Base-by-base conservation (phyloP, 2,888 invertebrate genomes). In the Sarcophaga subvicina region DNA sequence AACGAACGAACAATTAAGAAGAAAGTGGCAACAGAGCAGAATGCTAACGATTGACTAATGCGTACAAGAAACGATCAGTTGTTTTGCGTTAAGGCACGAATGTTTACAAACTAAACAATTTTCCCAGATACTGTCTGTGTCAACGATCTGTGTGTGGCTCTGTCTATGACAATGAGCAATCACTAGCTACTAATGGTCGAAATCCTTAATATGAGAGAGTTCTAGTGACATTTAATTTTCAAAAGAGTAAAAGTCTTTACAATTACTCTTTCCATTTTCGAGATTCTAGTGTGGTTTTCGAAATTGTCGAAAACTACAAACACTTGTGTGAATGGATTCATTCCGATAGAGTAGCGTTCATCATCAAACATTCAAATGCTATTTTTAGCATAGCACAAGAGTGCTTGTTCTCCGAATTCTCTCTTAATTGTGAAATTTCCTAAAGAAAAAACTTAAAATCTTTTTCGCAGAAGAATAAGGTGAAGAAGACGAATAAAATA, bases 321-420 rank as follows among this genome's bases (percentile, higher is more conserved):
- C 92, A 91, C 91, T 91, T 91, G 91, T 37, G 37, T 91, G 91
- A 90, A 90, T 85, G 17, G 60, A 88, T 91, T 90, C 91, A 90
- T 85, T 90, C 87, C 70, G 37, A 59, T 78, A 25, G 72, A 67
- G 54, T 82, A 75, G 75, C 49, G 70, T 73, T 77, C 73, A 73
- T 37, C 37, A 37, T 73, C 60, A 69, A 69, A 70, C 64, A 78
- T 79, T 79, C 45, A 45, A 17, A 37, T 37, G 72, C 78, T 91
- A 91, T 89, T 91, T 91, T 91, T 91, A 91, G 92, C 66, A 82
- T 71, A 80, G 70, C 37, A 10, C 2, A 37, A 37, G 37, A 37
- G 37, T 10, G 10, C 77, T 89, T 80, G 27, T 47, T 60, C 70
- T 82, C 54, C 37, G 37, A 37, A 37, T 37, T 17, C 78, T 72